A percentile compares a stretch with the other conserved stretches of the same genome.
phyloP scores from a whole-genome alignment of 1,140 invertebrate genomes.

The Drosophila melanica region DNA sequence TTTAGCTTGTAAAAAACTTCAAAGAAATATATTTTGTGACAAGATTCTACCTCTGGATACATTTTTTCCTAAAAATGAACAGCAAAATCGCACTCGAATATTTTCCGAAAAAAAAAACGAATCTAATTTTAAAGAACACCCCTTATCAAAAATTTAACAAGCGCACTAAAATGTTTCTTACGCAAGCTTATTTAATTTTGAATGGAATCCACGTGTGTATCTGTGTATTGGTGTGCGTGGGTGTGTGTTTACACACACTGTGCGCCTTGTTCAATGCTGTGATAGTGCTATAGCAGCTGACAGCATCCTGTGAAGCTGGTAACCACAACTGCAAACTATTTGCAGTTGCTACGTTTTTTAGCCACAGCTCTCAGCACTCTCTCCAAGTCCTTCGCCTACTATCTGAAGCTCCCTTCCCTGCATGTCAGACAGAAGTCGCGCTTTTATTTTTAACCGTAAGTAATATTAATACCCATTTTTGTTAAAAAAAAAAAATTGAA shows the following conservation, averaged over 20 bases:
- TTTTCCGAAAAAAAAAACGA: too few species aligned
- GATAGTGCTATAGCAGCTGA: constrained; percentile 30
- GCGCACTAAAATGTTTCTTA: too few species aligned
- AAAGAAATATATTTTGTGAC: too few species aligned
- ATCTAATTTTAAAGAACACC: too few species aligned
- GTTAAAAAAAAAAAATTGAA: constrained; percentile 25
- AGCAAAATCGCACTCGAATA: too few species aligned
- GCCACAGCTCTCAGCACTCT: background rate
- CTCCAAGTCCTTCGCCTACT: background rate
- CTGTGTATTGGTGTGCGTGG: background rate
- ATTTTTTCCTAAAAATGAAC: too few species aligned
- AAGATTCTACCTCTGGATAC: too few species aligned
- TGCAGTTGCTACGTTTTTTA: constrained; percentile 28
- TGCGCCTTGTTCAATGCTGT: constrained; percentile 10
- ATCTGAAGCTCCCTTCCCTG: background rate
- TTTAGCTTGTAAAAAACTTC: too few species aligned
- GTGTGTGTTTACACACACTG: background rate
- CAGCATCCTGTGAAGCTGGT: constrained; percentile 30
- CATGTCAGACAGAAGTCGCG: constrained; percentile 66
- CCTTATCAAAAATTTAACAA: too few species aligned
- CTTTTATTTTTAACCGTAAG: constrained; percentile 81
- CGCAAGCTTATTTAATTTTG: too few species aligned
- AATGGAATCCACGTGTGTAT: too few species aligned
- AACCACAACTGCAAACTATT: constrained; percentile 38
- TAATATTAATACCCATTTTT: constrained; percentile 83